Evolutionary conservation across 2,888 invertebrate species (phyloP), one percentile per base, ranked within the genome.

Genomic region (Phortica okadai): DNA sequence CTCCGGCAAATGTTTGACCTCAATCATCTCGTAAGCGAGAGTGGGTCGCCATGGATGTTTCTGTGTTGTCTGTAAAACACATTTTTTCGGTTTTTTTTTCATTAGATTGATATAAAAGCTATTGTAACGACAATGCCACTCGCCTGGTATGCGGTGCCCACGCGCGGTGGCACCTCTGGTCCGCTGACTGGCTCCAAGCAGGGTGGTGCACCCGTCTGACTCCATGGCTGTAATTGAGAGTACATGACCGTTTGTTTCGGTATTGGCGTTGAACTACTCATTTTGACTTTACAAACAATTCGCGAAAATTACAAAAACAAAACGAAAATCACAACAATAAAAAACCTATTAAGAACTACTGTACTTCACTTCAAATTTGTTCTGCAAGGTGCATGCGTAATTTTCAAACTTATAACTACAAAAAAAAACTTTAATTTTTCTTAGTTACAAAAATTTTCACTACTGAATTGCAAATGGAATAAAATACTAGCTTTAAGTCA

Each of bases 31-130:
- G 90, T 95, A 96, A 74, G 95, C 95, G 91, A 95, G 93, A 21
- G 95, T 95, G 41, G 96, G 95, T 77, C 95, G 92, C 96, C 96
- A 96, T 21, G 96, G 95, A 90, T 96, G 95, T 76, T 95, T 95
- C 81, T 94, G 93, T 0, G 95, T 94, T 0, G 95, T 94, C 91
- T 95, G 66, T 5, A 21, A 54, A 11, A 42, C 45, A 45, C 0
- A 45, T 45, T 8, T 21, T 21, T 21, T 21, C 21, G n/a, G 0
- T 56, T 6, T 56, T 5, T 56, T 11, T 56, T 50, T 50, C 50
- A 50, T 10, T 50, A 50, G 11, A 50, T 10, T 11, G 25, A 70
- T 54, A 70, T 73, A 74, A 41, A 74, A 54, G 77, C 41, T 59
- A 21, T 59, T 59, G 14, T 75, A 1, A 21, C 21, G 21, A 21